These are phyloP conservation scores for Hyalella azteca DNA, from an alignment of 2,888 invertebrate species.

Conservation along the genomic window DNA sequence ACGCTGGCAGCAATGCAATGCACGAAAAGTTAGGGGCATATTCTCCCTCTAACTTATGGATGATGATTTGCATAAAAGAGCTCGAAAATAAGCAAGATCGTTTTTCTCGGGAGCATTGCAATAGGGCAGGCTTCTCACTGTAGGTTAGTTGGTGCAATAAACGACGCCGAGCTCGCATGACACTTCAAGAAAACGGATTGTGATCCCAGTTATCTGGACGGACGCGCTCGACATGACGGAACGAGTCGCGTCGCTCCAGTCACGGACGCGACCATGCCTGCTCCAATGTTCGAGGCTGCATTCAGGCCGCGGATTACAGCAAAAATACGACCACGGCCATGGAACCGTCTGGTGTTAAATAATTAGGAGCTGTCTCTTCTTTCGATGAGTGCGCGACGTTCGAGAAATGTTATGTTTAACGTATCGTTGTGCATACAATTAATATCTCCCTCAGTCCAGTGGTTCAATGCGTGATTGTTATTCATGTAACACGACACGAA, in stretches of 20 bases:
- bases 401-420: too few relatives aligned
- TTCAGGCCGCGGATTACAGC: too few relatives aligned
- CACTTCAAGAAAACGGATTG: conserved; percentile 35
- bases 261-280: background rate
- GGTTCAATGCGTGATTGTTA: too few relatives aligned
- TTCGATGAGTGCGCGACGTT: too few relatives aligned
- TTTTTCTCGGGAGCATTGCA: conserved; percentile 30
- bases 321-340: too few relatives aligned
- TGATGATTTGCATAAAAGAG: conserved; percentile 33
- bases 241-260: background rate
- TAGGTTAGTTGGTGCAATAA: conserved; percentile 35
- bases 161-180: conserved; percentile 2
- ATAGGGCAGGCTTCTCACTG: conserved; percentile 29
- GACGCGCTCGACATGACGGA: background rate
- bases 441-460: too few relatives aligned
- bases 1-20: conserved; percentile 46
- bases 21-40: conserved; percentile 44
- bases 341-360: too few relatives aligned
- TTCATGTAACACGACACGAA: too few relatives aligned
- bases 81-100: conserved; percentile 37
- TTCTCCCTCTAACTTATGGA: conserved; percentile 31
- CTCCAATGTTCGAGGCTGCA: too few relatives aligned
- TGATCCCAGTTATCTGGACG: background rate
- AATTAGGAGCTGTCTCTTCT: too few relatives aligned
- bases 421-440: too few relatives aligned